Conservation (phyloP, 2,113 vertebrate species). For the Paramormyrops kingsleyae region DNA sequence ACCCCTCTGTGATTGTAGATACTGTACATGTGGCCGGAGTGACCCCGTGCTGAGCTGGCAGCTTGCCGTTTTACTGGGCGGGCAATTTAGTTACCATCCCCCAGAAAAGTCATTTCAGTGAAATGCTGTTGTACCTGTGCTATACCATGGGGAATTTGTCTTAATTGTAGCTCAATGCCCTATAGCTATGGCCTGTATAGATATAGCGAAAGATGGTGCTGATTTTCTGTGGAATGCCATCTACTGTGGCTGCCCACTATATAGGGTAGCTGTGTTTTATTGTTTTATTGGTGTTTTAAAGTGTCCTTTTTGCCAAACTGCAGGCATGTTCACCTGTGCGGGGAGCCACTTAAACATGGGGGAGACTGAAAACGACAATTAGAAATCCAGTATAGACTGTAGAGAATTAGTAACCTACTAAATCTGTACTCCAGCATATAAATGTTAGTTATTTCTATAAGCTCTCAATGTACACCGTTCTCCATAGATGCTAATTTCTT, state of each 20-base stretch:
- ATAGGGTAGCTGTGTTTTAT: not conserved
- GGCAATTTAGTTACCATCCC: not conserved
- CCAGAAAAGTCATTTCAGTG: not conserved
- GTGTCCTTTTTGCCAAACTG: not conserved
- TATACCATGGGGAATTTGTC: not conserved
- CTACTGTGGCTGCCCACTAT: not conserved
- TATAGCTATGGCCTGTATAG: not conserved
- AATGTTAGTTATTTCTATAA: not conserved
- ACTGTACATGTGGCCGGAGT: not conserved
- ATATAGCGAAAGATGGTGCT: not conserved
- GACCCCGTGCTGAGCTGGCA: not conserved
- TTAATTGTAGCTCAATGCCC: not conserved
- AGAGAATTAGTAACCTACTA: not conserved
- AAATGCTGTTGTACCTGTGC: not conserved
- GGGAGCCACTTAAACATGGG: not conserved
- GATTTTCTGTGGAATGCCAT: not conserved
- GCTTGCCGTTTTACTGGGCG: not conserved
- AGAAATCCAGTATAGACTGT: not conserved
- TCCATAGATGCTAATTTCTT: not conserved
- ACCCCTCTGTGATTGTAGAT: not conserved
- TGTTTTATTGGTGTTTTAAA: not conserved
- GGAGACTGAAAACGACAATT: not conserved
- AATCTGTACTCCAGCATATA: not conserved
- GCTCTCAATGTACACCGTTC: not conserved
- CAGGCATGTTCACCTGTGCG: not conserved